Evolutionary conservation across 2,113 vertebrate genomes (phyloP), one percentile per base, ranked within the genome.

Genomic region (Python bivittatus): DNA sequence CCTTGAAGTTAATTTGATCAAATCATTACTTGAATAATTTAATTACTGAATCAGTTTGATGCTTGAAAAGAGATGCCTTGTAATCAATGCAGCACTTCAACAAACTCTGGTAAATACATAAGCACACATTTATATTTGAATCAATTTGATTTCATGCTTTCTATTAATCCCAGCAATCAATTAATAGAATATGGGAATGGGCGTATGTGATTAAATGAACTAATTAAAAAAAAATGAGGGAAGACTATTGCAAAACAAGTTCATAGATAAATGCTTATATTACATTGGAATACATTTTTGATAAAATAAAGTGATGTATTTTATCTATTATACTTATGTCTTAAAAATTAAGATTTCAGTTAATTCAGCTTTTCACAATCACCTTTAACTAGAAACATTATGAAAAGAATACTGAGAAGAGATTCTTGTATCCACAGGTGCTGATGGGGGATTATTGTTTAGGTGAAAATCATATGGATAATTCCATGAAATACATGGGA

Each of bases 391-490:
- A 1, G n/a, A n/a, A 84, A 88, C 11, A 8, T 0, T 53, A 54
- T 25, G 8, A 53, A n/a, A 68, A 0, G 0, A 2, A 1, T 6
- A 0, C 10, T n/a, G 5, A 64, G 1, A 52, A 20, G 93, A 0
- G 13, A 10, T 15, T 91, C 0, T 48, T 92, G 13, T 95, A 92
- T 97, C 83, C 1, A 0, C 96, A 99, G 99, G 98, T 99, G 83
- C 96, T 99, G 95, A 98, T 99, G 96, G 99, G 98, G 38, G 98
- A 98, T 94, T 95, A 96, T 88, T 94, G 98, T 84, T 95, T 97
- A 4, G 98, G 98, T 33, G 95, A 95, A 52, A 93, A 87, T 12
- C 96, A 95, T 0, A 96, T 95, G 27, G 98, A 98, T 22, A 97
- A 88, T 85, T 96, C 97, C 0, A 90, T 98, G 93, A 98, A 98